phyloP scores from a whole-genome alignment of 2,888 invertebrate species.

The Tachina lurida region DNA sequence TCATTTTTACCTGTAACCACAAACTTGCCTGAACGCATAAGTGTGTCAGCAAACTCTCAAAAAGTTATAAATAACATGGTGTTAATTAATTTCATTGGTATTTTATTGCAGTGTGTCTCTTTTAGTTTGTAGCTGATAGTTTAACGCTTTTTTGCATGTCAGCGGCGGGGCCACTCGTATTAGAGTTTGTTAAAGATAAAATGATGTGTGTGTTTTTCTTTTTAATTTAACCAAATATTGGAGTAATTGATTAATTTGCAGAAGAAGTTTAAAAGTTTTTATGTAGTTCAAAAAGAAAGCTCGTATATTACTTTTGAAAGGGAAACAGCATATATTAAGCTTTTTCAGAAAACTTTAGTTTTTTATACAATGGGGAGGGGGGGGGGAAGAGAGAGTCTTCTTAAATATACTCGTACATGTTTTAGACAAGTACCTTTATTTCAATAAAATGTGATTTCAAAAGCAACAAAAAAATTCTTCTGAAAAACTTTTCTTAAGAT shows the following conservation, averaged over 20 bases:
- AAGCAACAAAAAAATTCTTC: too few species aligned
- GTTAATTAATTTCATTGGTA: constrained; percentile 66
- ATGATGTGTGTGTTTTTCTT: background rate
- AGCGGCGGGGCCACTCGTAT: background rate
- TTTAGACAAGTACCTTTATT: too few species aligned
- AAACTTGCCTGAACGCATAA: constrained; percentile 47
- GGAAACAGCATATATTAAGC: too few species aligned
- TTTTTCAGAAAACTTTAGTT: too few species aligned
- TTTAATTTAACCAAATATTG: background rate
- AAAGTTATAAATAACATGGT: constrained; percentile 28
- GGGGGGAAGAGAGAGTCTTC: too few species aligned
- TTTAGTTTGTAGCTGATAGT: constrained; percentile 4
- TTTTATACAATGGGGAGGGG: too few species aligned
- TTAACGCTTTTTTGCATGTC: constrained; percentile 35
- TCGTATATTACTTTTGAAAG: too few species aligned
- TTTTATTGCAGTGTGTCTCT: constrained; percentile 37
- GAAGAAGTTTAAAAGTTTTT: too few species aligned
- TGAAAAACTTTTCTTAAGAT: too few species aligned
- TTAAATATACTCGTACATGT: too few species aligned
- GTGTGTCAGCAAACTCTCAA: constrained; percentile 50
- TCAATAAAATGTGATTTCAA: too few species aligned
- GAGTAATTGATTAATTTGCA: background rate
- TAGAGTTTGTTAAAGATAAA: background rate
- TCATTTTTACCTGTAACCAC: background rate
- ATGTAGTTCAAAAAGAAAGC: too few species aligned